Evolutionary conservation across 2,113 vertebrate genomes (phyloP).

Genomic region (Apodemus sylvaticus): DNA sequence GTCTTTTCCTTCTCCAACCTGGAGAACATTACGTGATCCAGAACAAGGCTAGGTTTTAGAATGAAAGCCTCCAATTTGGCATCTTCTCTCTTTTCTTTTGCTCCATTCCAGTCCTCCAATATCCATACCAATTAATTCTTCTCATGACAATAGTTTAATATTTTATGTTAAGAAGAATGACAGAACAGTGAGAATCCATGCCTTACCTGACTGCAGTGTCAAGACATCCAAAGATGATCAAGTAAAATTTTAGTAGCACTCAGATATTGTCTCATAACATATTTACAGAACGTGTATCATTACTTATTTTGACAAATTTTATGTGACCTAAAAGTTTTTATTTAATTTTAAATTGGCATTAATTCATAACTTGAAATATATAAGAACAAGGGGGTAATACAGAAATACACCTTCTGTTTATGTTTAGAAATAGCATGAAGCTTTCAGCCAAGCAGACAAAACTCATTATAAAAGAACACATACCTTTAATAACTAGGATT

Average conservation of each 20-base stretch:
- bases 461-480: background rate
- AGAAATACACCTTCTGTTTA: background rate
- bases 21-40: background rate
- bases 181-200: background rate
- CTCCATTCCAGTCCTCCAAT: background rate
- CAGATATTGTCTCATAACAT: background rate
- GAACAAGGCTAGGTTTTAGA: fast-evolving
- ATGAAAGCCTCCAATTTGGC: background rate
- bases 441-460: background rate
- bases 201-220: background rate
- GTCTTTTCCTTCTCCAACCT: background rate
- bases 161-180: slow-evolving; percentile 15
- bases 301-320: background rate
- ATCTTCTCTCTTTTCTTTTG: background rate
- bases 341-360: background rate
- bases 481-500: slow-evolving; percentile 17
- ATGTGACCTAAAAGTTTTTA: background rate
- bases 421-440: slow-evolving; percentile 30
- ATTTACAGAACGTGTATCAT: background rate
- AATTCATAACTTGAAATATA: background rate
- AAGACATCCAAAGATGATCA: background rate
- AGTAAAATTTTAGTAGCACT: background rate
- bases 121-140: background rate
- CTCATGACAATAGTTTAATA: background rate
- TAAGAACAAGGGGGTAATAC: background rate